phyloP scores from a whole-genome alignment of 1,140 invertebrate genomes.

The Ooceraea biroi region DNA sequence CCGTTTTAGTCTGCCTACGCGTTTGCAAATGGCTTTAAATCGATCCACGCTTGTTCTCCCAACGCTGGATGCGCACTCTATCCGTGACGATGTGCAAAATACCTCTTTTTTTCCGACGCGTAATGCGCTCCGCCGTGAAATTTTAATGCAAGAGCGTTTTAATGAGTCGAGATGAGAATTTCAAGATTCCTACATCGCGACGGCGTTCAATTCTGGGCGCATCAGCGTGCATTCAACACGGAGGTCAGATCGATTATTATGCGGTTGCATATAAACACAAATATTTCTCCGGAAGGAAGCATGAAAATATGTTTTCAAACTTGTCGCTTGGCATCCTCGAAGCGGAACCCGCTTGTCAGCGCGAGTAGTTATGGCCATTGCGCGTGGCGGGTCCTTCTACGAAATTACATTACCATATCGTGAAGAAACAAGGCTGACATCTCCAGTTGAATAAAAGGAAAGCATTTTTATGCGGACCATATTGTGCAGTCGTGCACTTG shows the following conservation, averaged over 20 bases:
- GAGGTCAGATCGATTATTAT: constrained; percentile 18
- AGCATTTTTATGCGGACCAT: constrained; percentile 35
- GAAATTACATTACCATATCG: constrained; percentile 72
- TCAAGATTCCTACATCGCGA: no score
- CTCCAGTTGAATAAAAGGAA: constrained; percentile 38
- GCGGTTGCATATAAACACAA: not conserved
- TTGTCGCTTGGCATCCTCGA: not conserved
- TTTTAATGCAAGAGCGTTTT: constrained; percentile 22
- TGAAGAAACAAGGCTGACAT: constrained; percentile 28
- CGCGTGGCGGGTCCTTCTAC: not conserved
- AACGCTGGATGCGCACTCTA: not conserved
- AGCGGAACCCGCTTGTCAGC: not conserved
- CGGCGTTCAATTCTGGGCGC: no score
- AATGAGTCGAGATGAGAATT: constrained; percentile 11
- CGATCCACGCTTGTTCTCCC: not conserved
- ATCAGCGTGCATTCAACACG: not conserved
- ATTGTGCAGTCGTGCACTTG: constrained; percentile 23
- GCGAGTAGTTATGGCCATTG: constrained; percentile 32
- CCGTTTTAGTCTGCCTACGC: not conserved
- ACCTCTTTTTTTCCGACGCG: not conserved
- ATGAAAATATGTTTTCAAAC: constrained; percentile 5
- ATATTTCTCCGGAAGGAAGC: not conserved
- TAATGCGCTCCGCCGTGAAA: not conserved
- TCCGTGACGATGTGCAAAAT: not conserved
- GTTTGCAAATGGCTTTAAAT: constrained; percentile 8